Evolutionary conservation across 1,140 invertebrate species (phyloP).

Genomic region (Hycleus phaleratus): DNA sequence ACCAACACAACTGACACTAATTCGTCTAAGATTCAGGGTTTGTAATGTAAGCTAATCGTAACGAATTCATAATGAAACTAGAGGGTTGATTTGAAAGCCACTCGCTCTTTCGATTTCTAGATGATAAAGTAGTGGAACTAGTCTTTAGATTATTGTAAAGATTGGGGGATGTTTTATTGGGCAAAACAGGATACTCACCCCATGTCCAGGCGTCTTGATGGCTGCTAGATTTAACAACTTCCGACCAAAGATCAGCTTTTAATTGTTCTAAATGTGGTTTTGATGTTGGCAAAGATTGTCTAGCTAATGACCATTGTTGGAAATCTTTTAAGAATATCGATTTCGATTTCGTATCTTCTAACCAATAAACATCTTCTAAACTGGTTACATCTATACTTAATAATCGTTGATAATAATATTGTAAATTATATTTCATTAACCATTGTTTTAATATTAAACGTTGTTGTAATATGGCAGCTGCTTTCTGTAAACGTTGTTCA

Average conservation of each 20-base stretch:
- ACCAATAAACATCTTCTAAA: conserved; percentile 81
- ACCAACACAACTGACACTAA: too few species aligned
- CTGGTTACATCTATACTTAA: conserved; percentile 72
- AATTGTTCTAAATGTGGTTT: conserved; percentile 66
- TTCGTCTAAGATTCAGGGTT: too few species aligned
- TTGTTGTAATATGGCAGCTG: conserved; percentile 68
- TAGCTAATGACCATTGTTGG: conserved; percentile 65
- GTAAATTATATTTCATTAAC: conserved; percentile 64
- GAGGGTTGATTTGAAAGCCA: too few species aligned
- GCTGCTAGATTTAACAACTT: conserved; percentile 77
- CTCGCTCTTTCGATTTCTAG: too few species aligned
- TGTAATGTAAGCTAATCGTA: too few species aligned
- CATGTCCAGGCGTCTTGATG: conserved; percentile 84
- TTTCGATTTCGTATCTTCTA: conserved; percentile 68
- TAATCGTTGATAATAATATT: conserved; percentile 68
- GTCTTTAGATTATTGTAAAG: too few species aligned
- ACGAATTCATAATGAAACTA: too few species aligned
- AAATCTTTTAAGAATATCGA: conserved; percentile 67
- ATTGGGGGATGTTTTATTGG: background rate
- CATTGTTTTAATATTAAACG: conserved; percentile 72
- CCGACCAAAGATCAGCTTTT: conserved; percentile 77
- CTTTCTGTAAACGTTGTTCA: conserved; percentile 67
- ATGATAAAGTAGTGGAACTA: too few species aligned
- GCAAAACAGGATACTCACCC: conserved; percentile 47
- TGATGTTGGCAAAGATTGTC: conserved; percentile 69